Evolutionary conservation across 2,113 vertebrate species (phyloP).

Genomic region (Siniperca knerii): DNA sequence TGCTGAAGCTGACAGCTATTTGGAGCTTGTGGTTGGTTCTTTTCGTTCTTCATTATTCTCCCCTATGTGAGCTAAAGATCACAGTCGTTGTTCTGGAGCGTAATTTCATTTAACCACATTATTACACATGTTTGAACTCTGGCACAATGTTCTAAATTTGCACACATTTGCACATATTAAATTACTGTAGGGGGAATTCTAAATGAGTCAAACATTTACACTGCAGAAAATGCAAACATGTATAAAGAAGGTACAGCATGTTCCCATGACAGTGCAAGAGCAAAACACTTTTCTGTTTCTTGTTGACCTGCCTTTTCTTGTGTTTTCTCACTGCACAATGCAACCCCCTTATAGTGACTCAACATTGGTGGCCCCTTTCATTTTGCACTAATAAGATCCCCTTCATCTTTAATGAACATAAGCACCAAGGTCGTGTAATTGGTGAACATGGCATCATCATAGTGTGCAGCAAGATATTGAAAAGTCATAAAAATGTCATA

Average conservation of each 20-base stretch:
- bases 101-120: constrained; percentile 43
- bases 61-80: constrained; percentile 6
- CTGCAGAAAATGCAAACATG: constrained; percentile 23
- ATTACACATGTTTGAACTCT: constrained; percentile 49
- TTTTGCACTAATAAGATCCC: constrained; percentile 34
- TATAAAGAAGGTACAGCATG: background rate
- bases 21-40: constrained; percentile 27
- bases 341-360: background rate
- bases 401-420: constrained; percentile 48
- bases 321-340: background rate
- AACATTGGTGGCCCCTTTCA: constrained; percentile 8
- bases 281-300: background rate
- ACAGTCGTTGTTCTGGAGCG: background rate
- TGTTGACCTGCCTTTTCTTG: background rate
- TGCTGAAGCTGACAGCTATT: constrained; percentile 56
- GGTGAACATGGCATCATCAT: constrained; percentile 21
- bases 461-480: constrained; percentile 44
- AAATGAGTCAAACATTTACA: constrained; percentile 5
- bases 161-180: constrained; percentile 47
- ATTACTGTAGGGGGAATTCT: background rate
- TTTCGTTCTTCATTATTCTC: constrained; percentile 32
- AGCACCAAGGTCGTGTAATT: constrained; percentile 42
- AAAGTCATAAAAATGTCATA: constrained; percentile 75
- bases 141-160: constrained; percentile 33
- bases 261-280: background rate